Evolutionary conservation across 2,797 vertebrate genomes (phyloP), one percentile per base, ranked within the genome.

Genomic region (Pangasius mekongensis): DNA sequence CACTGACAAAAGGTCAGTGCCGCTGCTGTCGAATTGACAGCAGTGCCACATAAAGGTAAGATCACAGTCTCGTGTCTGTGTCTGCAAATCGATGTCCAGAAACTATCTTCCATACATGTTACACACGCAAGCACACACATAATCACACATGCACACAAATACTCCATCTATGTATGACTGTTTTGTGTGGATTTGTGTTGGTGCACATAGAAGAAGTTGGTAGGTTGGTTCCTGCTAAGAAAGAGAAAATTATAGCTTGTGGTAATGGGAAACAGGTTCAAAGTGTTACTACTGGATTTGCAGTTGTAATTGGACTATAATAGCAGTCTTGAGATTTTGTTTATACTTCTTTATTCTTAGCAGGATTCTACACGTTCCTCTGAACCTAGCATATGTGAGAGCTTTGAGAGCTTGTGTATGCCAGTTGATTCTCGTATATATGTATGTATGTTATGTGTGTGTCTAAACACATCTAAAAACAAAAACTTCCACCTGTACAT

Each of bases 11-110:
- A 92, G 87, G 90, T 92, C 91, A 90, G 76, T 88, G 90, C 89
- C 88, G 84, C 89, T 89, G 90, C 91, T 91, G 93, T 92, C 91
- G 89, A 91, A 90, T 89, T 89, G 90, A 91, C 88, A 93, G 94
- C 92, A 90, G 93, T 92, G 93, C 92, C 83, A 86, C 90, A 90
- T 85, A 89, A 93, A 95, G 96, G 95, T 96, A 96, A 94, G 91
- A 92, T 86, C 91, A 91, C 89, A 90, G 93, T 94, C 92, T 91
- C 91, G 91, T 91, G 91, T 89, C 93, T 88, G 91, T 93, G 92
- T 94, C 92, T 90, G 93, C 92, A 89, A 92, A 92, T 90, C 92
- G 83, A 77, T 91, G 93, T 95, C 92, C 90, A 92, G 91, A 93
- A 91, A 83, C 90, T 88, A 92, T 92, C 87, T 92, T 94, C 92